Conservation (phyloP, 2,888 invertebrate genomes). For the Gastracanthus pulcherrimus region DNA sequence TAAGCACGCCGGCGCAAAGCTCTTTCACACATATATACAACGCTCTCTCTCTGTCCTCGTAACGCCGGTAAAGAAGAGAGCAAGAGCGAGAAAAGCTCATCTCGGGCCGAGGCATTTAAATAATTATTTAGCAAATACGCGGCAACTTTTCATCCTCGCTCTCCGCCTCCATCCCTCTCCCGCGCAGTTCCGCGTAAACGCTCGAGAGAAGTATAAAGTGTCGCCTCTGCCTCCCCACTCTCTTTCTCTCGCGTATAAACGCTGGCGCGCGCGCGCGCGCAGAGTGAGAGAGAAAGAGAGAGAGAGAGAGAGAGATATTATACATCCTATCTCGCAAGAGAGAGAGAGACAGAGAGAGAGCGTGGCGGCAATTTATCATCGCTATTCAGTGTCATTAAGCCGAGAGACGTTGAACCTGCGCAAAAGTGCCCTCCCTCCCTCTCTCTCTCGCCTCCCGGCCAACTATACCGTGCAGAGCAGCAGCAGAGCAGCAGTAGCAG, state of each 20-base stretch:
- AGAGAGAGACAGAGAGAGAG: background rate
- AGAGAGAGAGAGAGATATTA: constrained; percentile 26
- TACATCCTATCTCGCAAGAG: background rate
- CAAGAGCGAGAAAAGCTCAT: too few relatives aligned
- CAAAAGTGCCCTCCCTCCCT: constrained; percentile 1
- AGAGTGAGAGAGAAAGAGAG: constrained; percentile 24
- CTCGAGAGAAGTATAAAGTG: too few relatives aligned
- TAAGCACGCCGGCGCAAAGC: background rate
- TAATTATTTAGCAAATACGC: constrained; percentile 54
- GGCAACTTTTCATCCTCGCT: constrained; percentile 14
- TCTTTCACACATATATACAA: too few relatives aligned
- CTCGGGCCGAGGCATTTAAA: constrained; percentile 36
- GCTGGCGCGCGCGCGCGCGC: background rate
- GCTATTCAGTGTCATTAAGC: constrained; percentile 58
- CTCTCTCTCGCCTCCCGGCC: constrained; percentile 25
- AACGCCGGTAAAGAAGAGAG: too few relatives aligned
- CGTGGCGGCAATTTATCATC: constrained; percentile 53
- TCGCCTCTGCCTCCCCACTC: too few relatives aligned
- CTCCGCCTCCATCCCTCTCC: too few relatives aligned
- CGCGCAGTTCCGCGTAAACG: constrained; percentile 6
- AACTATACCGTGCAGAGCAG: too few relatives aligned
- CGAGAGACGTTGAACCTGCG: constrained; percentile 57
- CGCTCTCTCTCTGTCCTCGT: background rate
- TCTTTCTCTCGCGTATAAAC: too few relatives aligned
- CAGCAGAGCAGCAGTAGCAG: too few relatives aligned